Conservation (phyloP, 2,113 vertebrate species). For the Pelvicachromis taeniatus region DNA sequence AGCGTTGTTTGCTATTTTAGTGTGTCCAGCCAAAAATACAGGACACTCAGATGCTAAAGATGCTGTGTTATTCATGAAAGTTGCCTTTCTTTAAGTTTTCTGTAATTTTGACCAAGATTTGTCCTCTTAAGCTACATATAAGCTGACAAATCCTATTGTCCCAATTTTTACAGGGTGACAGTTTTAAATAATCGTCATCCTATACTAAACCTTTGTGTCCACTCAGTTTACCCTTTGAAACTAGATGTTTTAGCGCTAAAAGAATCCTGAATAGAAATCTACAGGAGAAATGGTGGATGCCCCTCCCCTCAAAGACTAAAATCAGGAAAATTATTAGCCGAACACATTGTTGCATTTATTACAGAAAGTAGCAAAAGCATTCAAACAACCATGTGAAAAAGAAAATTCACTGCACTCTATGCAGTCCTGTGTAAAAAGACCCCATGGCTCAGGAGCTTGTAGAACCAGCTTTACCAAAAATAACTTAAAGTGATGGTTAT, state of each 20-base stretch:
- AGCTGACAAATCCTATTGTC: not conserved
- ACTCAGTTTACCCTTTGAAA: not conserved
- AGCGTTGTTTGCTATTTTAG: not conserved
- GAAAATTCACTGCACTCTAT: too few relatives aligned
- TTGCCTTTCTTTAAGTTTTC: not conserved
- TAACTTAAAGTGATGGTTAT: too few relatives aligned
- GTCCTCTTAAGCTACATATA: not conserved
- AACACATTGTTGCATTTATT: not conserved
- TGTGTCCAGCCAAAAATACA: not conserved
- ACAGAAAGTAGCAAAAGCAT: too few relatives aligned
- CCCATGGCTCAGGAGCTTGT: too few relatives aligned
- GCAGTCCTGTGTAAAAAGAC: too few relatives aligned
- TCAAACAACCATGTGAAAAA: too few relatives aligned
- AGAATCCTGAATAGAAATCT: not conserved
- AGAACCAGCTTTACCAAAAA: too few relatives aligned
- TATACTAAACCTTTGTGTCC: not conserved
- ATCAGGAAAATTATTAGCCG: not conserved
- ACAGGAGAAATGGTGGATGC: not conserved
- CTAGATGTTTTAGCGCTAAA: not conserved
- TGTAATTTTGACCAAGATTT: not conserved
- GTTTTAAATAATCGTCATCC: not conserved
- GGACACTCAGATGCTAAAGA: not conserved
- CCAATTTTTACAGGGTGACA: not conserved
- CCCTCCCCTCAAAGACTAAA: not conserved
- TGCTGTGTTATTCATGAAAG: not conserved